phyloP scores from a whole-genome alignment of 2,113 vertebrate species.

The Tonatia bakeri region DNA sequence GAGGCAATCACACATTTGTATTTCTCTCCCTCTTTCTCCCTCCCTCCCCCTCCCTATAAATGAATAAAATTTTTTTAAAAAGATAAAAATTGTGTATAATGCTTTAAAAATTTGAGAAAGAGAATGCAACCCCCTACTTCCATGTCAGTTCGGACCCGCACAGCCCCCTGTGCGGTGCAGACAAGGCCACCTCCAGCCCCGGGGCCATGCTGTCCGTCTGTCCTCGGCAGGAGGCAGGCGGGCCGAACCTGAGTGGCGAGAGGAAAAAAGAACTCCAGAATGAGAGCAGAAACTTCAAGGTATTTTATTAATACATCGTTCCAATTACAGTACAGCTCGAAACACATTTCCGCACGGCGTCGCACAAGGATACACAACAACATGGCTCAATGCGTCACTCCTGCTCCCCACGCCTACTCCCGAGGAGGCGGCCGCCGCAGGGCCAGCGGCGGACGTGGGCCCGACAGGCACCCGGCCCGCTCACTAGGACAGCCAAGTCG shows the following conservation, averaged over 20 bases:
- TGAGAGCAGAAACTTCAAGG: not conserved
- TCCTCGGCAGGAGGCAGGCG: fast-evolving
- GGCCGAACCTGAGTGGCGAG: fast-evolving
- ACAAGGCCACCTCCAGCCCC: too few species aligned
- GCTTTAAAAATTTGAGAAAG: not conserved
- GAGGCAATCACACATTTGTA: too few species aligned
- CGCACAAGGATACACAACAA: slow-evolving; percentile 68
- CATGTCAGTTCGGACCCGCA: too few species aligned
- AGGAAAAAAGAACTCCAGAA: not conserved
- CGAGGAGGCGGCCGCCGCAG: too few species aligned
- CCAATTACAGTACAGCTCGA: slow-evolving; percentile 39
- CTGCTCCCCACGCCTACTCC: slow-evolving; percentile 73
- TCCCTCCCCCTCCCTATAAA: too few species aligned
- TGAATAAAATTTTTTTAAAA: too few species aligned
- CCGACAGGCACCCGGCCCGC: too few species aligned
- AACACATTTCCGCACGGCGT: slow-evolving; percentile 59
- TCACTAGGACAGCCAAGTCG: slow-evolving; percentile 7
- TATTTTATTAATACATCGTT: slow-evolving; percentile 62
- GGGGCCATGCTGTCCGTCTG: too few species aligned
- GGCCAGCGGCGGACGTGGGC: too few species aligned
- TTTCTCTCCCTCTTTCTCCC: too few species aligned
- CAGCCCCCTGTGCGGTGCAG: too few species aligned
- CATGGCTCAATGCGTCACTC: slow-evolving; percentile 68
- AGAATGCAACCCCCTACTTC: not conserved
- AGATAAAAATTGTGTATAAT: not conserved